Evolutionary conservation across 2,888 invertebrate species (phyloP).

Genomic region (Mycogona germanica): DNA sequence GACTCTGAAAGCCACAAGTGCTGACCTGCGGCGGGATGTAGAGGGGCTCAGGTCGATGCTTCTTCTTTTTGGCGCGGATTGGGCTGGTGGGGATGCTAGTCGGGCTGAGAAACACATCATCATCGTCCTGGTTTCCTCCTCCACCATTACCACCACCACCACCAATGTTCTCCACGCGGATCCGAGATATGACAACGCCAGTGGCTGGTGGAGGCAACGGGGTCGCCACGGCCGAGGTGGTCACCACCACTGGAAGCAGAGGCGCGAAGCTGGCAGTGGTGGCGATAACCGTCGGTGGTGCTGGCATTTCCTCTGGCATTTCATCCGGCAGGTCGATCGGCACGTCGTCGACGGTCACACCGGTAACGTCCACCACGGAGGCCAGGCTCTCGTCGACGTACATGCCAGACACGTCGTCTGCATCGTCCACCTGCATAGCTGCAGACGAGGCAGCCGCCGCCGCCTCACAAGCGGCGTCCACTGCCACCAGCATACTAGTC

Average conservation of each 20-base stretch:
- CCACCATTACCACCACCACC: background rate
- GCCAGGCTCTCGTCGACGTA: background rate
- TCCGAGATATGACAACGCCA: too few relatives aligned
- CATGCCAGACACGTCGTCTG: too few relatives aligned
- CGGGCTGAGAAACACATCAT: slow-evolving; percentile 67
- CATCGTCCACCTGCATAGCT: too few relatives aligned
- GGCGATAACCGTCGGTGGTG: background rate
- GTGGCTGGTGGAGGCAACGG: too few relatives aligned
- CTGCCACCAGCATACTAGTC: too few relatives aligned
- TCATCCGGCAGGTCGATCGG: background rate
- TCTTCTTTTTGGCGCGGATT: slow-evolving; percentile 30
- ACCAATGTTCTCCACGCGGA: background rate
- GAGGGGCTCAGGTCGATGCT: slow-evolving; percentile 36
- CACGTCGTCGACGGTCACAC: too few relatives aligned
- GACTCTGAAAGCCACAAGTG: slow-evolving; percentile 42
- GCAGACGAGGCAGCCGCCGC: too few relatives aligned
- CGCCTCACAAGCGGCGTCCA: too few relatives aligned
- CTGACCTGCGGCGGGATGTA: slow-evolving; percentile 38
- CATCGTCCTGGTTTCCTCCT: too few relatives aligned
- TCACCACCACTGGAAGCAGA: background rate
- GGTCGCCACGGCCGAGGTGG: background rate
- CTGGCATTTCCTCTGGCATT: background rate
- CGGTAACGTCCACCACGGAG: too few relatives aligned
- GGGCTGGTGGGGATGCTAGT: slow-evolving; percentile 44
- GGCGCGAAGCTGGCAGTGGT: too few relatives aligned